Base-by-base conservation (phyloP, 92 coral and sea anemone genomes). In the Montipora capitata region DNA sequence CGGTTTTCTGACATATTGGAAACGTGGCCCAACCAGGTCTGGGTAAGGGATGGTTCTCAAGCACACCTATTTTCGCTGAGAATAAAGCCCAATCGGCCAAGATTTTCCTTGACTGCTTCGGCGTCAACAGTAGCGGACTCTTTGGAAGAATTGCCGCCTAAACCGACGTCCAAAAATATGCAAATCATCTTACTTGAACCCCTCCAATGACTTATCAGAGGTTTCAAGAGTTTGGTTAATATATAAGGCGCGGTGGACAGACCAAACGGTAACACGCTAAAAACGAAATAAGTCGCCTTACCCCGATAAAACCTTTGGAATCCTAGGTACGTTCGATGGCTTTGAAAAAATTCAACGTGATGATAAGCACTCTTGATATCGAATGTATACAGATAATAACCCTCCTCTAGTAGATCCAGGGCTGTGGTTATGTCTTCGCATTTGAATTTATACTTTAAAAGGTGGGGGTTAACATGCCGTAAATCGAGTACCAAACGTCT, bases 11-110 rank as follows among this genome's bases (percentile, higher is more conserved):
- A 41, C 92, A 89, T 88, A 64, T 88, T 43, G 44, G 74, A 88
- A 81, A 81, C 78, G 64, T 88, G 88, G 2, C 87, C 92, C 8
- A 88, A 69, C 92, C 92, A 63, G 5, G 68, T 63, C 68, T 63
- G 68, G 16, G n/a, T 59, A 59, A 59, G 65, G 15, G 65, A 59
- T 59, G 65, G 65, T 14, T 10, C 65, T 18, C 65, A 59, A 59
- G n/a, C 1, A 59, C 65, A 59, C 16, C 12, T 59, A 17, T 59
- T 14, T 59, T 0, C 16, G 16, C 16, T 59, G 5, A 59, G 65
- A 15, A 59, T 1, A 14, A 59, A 59, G 16, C 65, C 14, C 6
- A 20, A 17, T 15, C 20, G 5, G 64, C 65, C 65, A 13, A 83
- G 80, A 83, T 73, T 58, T 20, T 18, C 70, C 58, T 61, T 73